Evolutionary conservation across 2,113 vertebrate genomes (phyloP).

Genomic region (Gallinago paraguaiae): DNA sequence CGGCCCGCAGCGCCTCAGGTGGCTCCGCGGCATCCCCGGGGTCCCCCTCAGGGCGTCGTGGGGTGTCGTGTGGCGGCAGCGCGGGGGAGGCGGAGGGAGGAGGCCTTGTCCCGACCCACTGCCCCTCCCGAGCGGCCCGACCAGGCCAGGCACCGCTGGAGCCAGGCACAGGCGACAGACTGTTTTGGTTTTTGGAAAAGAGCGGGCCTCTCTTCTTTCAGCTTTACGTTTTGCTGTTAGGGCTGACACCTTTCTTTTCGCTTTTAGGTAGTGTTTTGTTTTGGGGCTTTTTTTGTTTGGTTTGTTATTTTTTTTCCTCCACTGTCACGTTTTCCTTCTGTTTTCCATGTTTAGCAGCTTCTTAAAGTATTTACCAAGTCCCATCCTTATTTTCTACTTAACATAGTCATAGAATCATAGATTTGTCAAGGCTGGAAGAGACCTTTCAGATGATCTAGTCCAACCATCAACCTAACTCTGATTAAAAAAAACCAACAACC

Average conservation of each 20-base stretch:
- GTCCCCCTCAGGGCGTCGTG: not conserved
- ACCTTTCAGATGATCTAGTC: too few relatives aligned
- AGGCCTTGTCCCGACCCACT: not conserved
- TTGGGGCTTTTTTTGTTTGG: not conserved
- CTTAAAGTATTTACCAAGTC: not conserved
- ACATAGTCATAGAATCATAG: too few relatives aligned
- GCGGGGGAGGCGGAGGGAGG: not conserved
- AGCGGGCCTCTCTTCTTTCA: too few relatives aligned
- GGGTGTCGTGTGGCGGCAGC: not conserved
- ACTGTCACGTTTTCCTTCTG: fast-evolving
- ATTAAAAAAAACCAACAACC: too few relatives aligned
- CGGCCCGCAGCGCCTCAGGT: not conserved
- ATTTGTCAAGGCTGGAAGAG: too few relatives aligned
- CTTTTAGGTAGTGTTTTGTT: not conserved
- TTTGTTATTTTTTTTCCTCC: not conserved
- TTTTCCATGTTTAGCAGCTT: not conserved
- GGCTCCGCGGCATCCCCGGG: not conserved
- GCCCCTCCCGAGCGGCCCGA: not conserved
- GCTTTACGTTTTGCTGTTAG: not conserved
- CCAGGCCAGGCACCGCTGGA: fast-evolving
- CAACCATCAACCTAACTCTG: too few relatives aligned
- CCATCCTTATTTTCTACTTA: not conserved
- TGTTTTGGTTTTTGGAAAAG: fast-evolving
- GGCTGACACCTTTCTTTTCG: not conserved
- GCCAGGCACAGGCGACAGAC: fast-evolving